Evolutionary conservation across 2,888 invertebrate species (phyloP), one percentile per base, ranked within the genome.

Genomic region (Acanthosoma haemorrhoidale): DNA sequence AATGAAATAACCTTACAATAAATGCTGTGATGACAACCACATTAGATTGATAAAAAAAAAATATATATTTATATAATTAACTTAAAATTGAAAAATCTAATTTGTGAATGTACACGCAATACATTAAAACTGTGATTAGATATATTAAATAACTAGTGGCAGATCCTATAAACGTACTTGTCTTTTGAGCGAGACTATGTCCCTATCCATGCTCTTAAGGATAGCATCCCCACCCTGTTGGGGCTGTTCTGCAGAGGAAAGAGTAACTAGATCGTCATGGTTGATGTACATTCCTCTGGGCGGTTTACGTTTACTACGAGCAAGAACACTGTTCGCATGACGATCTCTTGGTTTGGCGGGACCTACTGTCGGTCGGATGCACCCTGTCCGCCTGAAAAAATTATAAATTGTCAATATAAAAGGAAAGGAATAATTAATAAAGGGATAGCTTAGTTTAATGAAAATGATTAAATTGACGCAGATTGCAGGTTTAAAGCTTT

Each of bases 231-330:
- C 89, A 80, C 89, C 88, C 79, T 85, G 86, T 79, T 84, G 84
- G 71, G 89, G 87, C 77, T 88, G 88, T 36, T 71, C 73, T 3
- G 64, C n/a, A 74, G 89, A 88, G 73, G 95, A 95, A 85, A 97
- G 88, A 77, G 92, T 88, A 76, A 93, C 90, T 81, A 97, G 87
- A 85, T 96, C 96, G 82, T 96, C 96, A 83, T 95, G 92, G 86
- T 94, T 95, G 83, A 97, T 92, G 85, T 94, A 93, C 90, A 97
- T 95, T 82, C 96, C 96, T 78, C 92, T 90, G 73, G 96, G 96
- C 78, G 96, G 92, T 80, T 92, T 92, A 79, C 94, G 89, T 78
- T 85, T 84, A 79, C 83, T 82, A 21, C 79, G 77, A 36, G 79
- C 75, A 31, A 78, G 74, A 34, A 78, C 76, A 51, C 75, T 75